phyloP scores from a whole-genome alignment of 2,797 vertebrate genomes.

The Uromys caudimaculatus region DNA sequence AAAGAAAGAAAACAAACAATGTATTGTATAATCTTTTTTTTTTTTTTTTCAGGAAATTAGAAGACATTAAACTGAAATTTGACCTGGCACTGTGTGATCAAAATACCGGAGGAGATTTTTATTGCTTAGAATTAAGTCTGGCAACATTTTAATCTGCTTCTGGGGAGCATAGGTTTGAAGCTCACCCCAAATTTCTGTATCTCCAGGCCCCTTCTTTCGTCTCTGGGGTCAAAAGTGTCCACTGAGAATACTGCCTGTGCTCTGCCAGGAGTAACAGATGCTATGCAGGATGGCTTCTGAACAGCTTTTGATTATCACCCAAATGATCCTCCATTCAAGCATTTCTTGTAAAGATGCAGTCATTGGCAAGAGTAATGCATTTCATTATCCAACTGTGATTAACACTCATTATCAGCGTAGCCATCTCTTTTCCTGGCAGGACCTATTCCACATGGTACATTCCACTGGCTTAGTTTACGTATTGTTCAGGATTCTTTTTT shows the following conservation, averaged over 20 bases:
- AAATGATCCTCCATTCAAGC: conserved; percentile 14
- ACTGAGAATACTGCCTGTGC: neutral
- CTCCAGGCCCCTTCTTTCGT: neutral
- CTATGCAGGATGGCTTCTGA: neutral
- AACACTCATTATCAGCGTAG: neutral
- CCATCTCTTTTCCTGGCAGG: conserved; percentile 39
- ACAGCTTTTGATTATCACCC: neutral
- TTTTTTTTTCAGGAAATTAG: neutral
- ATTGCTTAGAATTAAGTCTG: neutral
- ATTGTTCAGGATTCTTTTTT: conserved; percentile 55
- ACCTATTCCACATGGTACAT: neutral
- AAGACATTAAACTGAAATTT: neutral
- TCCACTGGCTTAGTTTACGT: neutral
- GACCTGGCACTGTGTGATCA: neutral
- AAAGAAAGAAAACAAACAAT: neutral
- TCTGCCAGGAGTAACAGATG: neutral
- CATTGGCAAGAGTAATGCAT: conserved; percentile 31
- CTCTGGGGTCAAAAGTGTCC: neutral
- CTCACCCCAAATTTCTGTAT: no score
- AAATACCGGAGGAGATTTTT: neutral
- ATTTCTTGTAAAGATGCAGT: conserved; percentile 39
- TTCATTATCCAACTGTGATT: conserved; percentile 29
- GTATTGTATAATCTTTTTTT: neutral
- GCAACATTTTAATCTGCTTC: neutral
- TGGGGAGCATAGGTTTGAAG: neutral